phyloP scores from a whole-genome alignment of 2,888 invertebrate species.

The Agonopterix heracliana region DNA sequence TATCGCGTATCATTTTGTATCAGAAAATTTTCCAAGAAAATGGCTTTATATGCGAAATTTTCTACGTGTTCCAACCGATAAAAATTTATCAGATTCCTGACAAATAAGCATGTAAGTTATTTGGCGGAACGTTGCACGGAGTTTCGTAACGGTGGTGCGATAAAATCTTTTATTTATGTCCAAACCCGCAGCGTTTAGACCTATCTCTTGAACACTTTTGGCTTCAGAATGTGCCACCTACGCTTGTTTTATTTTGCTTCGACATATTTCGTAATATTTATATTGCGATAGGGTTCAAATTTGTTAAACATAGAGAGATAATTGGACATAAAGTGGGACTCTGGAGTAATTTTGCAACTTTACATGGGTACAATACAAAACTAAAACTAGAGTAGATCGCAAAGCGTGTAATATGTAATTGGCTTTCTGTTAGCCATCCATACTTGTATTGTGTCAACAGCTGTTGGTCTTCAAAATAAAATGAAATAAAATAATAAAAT shows the following conservation, averaged over 20 bases:
- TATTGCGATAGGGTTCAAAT: neutral
- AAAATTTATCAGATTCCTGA: slow-evolving; percentile 14
- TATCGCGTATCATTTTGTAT: neutral
- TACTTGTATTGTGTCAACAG: too few species aligned
- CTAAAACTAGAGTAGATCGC: too few species aligned
- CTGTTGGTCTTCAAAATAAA: too few species aligned
- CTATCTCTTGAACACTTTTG: slow-evolving; percentile 5
- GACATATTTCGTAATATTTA: neutral
- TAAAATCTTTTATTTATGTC: slow-evolving; percentile 26
- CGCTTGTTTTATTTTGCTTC: neutral
- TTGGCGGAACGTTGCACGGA: slow-evolving; percentile 2
- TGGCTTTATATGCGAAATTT: slow-evolving; percentile 1
- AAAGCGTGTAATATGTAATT: too few species aligned
- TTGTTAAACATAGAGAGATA: too few species aligned
- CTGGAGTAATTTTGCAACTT: too few species aligned
- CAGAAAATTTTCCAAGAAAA: neutral
- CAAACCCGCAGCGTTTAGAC: slow-evolving; percentile 16
- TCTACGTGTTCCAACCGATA: slow-evolving; percentile 3
- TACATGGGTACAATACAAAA: too few species aligned
- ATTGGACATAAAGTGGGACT: too few species aligned
- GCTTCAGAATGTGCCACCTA: slow-evolving; percentile 2
- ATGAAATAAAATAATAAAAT: too few species aligned
- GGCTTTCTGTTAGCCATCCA: too few species aligned
- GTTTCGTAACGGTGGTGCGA: slow-evolving; percentile 10
- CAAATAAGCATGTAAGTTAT: slow-evolving; percentile 21